Evolutionary conservation across 2,888 invertebrate genomes (phyloP).

Genomic region (Anorthoa munda): DNA sequence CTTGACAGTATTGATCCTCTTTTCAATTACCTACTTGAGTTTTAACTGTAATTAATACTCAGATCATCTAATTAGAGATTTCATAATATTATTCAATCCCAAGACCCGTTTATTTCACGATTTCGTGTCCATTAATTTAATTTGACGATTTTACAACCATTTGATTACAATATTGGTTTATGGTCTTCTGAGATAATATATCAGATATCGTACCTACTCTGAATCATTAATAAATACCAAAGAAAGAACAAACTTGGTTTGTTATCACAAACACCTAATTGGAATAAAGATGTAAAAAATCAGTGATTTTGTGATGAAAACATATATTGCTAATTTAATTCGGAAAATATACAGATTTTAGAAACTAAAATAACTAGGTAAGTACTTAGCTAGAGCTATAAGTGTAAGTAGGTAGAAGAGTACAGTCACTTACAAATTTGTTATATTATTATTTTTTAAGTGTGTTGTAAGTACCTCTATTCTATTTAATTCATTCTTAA

Average conservation of each 20-base stretch:
- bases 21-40: no score
- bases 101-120: background rate
- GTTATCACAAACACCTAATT: no score
- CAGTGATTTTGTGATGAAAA: no score
- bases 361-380: background rate
- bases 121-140: constrained; percentile 15
- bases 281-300: no score
- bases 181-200: background rate
- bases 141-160: constrained; percentile 36
- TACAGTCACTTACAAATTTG: constrained; percentile 35
- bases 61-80: background rate
- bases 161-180: constrained; percentile 35
- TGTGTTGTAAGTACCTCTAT: no score
- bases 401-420: background rate
- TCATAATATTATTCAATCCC: background rate
- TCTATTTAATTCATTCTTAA: background rate
- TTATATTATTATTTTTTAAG: background rate
- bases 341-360: background rate
- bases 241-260: background rate
- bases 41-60: background rate
- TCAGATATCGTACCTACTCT: background rate
- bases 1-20: no score
- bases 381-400: background rate
- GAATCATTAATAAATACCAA: background rate
- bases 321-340: background rate